phyloP scores from a whole-genome alignment of 2,113 vertebrate species.

The Tachuris rubrigastra region DNA sequence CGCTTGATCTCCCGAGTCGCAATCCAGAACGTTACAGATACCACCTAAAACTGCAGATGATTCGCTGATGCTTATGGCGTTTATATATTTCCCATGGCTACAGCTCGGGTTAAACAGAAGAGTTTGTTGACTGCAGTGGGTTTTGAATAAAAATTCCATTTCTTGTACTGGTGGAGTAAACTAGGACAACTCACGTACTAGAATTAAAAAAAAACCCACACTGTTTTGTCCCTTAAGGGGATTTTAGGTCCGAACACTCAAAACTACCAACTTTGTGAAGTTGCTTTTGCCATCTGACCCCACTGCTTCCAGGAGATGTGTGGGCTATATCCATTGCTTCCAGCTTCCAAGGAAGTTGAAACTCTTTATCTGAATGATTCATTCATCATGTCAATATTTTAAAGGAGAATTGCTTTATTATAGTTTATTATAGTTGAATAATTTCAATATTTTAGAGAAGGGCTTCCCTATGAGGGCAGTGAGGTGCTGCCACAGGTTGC shows the following conservation, averaged over 20 bases:
- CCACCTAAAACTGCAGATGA: background rate
- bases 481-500: background rate
- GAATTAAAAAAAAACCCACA: background rate
- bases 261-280: background rate
- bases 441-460: background rate
- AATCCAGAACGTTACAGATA: background rate
- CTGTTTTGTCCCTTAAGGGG: background rate
- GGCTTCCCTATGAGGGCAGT: background rate
- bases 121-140: background rate
- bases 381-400: background rate
- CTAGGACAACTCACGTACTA: background rate
- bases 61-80: background rate
- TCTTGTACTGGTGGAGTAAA: background rate
- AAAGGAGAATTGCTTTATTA: background rate
- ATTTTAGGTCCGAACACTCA: background rate
- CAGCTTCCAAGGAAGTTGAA: background rate
- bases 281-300: background rate
- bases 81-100: background rate
- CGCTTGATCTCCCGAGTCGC: background rate
- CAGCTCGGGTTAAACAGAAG: background rate
- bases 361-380: background rate
- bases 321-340: background rate
- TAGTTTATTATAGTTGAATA: background rate
- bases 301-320: background rate
- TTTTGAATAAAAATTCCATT: background rate